Conservation (phyloP, 2,797 vertebrate species). For the Zenarchopterus dispar region DNA sequence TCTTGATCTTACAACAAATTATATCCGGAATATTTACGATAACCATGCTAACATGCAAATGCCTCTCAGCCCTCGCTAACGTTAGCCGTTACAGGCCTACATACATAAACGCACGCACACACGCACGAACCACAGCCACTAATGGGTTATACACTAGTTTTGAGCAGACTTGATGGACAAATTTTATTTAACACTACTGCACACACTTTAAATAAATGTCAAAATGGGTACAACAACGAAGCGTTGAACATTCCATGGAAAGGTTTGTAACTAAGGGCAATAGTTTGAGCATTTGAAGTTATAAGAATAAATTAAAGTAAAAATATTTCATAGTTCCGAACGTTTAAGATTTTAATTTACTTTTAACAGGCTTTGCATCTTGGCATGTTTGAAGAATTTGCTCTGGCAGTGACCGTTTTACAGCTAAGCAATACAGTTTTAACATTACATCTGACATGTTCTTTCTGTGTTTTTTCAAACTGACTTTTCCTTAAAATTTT, state of each 20-base stretch:
- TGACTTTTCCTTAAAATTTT: constrained; percentile 8
- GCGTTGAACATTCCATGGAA: background rate
- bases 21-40: constrained; percentile 23
- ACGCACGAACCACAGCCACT: background rate
- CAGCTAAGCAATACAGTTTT: background rate
- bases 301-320: background rate
- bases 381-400: constrained; percentile 70
- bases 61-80: constrained; percentile 28
- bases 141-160: no score
- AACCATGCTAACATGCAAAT: constrained; percentile 64
- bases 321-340: background rate
- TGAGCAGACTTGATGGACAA: no score
- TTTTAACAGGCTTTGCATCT: constrained; percentile 65
- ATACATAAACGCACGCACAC: background rate
- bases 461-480: constrained; percentile 26
- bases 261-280: background rate
- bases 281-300: background rate
- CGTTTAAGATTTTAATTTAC: background rate
- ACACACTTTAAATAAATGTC: background rate
- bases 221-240: background rate
- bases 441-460: constrained; percentile 10
- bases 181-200: background rate
- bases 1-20: constrained; percentile 35
- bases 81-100: constrained; percentile 21
- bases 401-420: constrained; percentile 55